These are phyloP conservation scores for Molossus molossus DNA, from an alignment of 2,797 vertebrate species.

Conservation along the genomic window DNA sequence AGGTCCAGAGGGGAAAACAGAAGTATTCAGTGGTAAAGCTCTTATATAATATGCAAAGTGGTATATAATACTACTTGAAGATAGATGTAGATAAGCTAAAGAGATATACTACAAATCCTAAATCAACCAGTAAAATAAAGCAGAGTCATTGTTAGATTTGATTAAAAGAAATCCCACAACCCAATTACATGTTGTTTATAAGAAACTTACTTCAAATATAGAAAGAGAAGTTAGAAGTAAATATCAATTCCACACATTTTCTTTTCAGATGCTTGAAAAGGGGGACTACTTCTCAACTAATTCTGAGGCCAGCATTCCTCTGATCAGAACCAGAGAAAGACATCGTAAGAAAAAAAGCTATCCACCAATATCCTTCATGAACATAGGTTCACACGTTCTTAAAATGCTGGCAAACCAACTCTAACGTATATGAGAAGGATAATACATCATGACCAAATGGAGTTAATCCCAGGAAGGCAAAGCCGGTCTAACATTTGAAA, in stretches of 20 bases:
- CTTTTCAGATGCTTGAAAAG: neutral
- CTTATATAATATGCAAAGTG: neutral
- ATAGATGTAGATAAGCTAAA: neutral
- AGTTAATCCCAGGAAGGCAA: neutral
- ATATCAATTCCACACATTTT: neutral
- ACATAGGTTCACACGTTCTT: neutral
- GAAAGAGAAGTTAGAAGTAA: neutral
- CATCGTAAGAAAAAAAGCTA: neutral
- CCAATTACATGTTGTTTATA: neutral
- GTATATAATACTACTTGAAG: neutral
- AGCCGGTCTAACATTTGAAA: conserved; percentile 4
- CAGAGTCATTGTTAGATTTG: neutral
- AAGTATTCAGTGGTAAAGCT: neutral
- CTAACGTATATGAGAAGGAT: neutral
- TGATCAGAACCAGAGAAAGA: conserved; percentile 23
- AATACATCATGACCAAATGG: neutral
- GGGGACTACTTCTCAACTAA: neutral
- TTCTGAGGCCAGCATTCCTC: neutral
- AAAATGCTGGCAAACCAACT: conserved; percentile 1
- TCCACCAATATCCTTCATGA: neutral
- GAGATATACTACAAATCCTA: neutral
- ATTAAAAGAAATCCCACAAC: neutral
- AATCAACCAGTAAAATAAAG: conserved; percentile 25
- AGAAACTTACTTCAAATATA: conserved; percentile 12
- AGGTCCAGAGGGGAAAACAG: neutral